Conservation (phyloP, 2,797 vertebrate species). For the Tokudaia tokunoshimensis region DNA sequence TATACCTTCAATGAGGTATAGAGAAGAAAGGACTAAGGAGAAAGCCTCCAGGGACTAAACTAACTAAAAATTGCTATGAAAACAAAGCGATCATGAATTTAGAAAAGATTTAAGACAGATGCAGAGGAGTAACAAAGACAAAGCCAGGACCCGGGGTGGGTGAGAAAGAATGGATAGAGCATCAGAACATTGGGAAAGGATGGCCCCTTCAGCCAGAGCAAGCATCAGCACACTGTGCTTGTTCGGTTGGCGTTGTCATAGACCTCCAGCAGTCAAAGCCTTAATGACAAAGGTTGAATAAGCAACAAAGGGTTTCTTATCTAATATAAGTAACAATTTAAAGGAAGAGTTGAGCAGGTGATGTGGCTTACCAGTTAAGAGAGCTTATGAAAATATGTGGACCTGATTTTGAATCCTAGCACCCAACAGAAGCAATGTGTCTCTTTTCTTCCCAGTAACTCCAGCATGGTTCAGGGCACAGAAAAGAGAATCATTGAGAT, state of each 20-base stretch:
- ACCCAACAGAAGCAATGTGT: background rate
- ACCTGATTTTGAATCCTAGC: background rate
- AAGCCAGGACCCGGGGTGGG: background rate
- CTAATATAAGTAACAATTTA: background rate
- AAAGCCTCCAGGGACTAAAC: background rate
- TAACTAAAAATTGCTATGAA: conserved; percentile 33
- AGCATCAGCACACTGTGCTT: background rate
- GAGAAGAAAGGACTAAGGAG: background rate
- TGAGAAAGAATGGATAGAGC: background rate
- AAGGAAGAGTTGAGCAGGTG: background rate
- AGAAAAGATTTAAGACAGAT: background rate
- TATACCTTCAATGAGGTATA: background rate
- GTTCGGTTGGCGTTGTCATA: background rate
- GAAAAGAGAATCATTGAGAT: too few relatives aligned
- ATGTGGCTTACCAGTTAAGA: background rate
- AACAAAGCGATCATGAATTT: background rate
- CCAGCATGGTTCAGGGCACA: background rate
- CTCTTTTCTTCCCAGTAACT: too few relatives aligned
- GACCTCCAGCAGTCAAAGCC: background rate
- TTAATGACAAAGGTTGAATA: conserved; percentile 21
- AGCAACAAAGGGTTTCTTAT: background rate
- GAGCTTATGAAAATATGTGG: background rate
- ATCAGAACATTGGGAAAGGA: background rate
- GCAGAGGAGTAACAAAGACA: background rate
- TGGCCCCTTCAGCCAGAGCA: background rate